These are phyloP conservation scores for Euglossa dilemma DNA, from an alignment of 1,140 invertebrate species.

Conservation along the genomic window DNA sequence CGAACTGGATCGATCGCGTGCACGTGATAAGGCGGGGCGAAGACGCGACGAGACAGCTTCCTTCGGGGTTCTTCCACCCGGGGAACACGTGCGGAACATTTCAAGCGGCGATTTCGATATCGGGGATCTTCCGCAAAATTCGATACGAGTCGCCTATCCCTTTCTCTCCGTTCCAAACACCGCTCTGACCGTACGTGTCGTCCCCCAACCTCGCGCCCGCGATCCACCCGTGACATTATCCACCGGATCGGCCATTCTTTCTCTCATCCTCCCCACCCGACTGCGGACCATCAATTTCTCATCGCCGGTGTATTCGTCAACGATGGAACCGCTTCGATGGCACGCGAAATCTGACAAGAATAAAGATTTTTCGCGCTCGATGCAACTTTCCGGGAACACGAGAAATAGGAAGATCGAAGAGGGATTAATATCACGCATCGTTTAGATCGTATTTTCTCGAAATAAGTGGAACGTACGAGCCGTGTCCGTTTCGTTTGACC, in stretches of 20 bases:
- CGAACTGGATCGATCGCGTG: slow-evolving; percentile 63
- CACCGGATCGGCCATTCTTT: slow-evolving; percentile 24
- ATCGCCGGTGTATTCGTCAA: slow-evolving; percentile 14
- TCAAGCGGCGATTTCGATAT: slow-evolving; percentile 54
- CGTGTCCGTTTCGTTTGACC: slow-evolving; percentile 45
- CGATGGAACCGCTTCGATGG: too few species aligned
- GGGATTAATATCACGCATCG: slow-evolving; percentile 47
- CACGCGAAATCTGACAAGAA: slow-evolving; percentile 4
- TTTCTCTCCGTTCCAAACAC: neutral
- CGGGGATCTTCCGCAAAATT: slow-evolving; percentile 46
- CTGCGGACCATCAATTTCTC: slow-evolving; percentile 15
- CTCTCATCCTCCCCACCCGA: neutral
- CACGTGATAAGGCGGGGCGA: slow-evolving; percentile 62
- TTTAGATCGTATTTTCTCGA: slow-evolving; percentile 32
- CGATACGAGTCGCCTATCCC: slow-evolving; percentile 17
- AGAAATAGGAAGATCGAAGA: neutral
- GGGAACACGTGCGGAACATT: slow-evolving; percentile 53
- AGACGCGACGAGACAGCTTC: slow-evolving; percentile 59
- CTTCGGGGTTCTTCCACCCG: slow-evolving; percentile 27
- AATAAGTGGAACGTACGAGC: slow-evolving; percentile 23
- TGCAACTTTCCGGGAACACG: neutral
- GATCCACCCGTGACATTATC: slow-evolving; percentile 27
- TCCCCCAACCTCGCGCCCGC: too few species aligned
- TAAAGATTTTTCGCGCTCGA: slow-evolving; percentile 13
- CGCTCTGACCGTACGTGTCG: neutral